Base-by-base conservation (phyloP, 2,888 invertebrate genomes). In the Cryptosula pallasiana region DNA sequence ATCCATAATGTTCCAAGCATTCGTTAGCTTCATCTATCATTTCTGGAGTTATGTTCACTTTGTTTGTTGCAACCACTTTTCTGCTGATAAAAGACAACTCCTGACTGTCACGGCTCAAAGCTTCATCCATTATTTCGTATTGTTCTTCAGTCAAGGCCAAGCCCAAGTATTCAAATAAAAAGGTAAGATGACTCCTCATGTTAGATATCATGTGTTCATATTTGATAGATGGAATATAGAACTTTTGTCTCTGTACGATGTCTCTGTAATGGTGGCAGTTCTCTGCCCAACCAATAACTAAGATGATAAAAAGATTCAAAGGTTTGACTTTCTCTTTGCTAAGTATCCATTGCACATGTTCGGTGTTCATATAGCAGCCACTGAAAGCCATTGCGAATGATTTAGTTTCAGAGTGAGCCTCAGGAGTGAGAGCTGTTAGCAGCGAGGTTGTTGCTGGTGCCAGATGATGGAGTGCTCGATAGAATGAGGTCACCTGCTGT, bases 401-500 rank as follows among this genome's bases (percentile, higher is more conserved):
- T n/a, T n/a, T n/a, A n/a, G n/a, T n/a, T n/a, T n/a, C n/a, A n/a
- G n/a, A n/a, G n/a, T n/a, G n/a, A n/a, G n/a, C n/a, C n/a, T n/a
- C n/a, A n/a, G n/a, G n/a, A n/a, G n/a, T n/a, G n/a, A n/a, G n/a
- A n/a, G n/a, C n/a, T n/a, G n/a, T n/a, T n/a, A n/a, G n/a, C n/a
- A n/a, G n/a, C n/a, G n/a, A n/a, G n/a, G n/a, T n/a, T n/a, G n/a
- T n/a, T n/a, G n/a, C n/a, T n/a, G n/a, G n/a, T n/a, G n/a, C n/a
- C n/a, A n/a, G n/a, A n/a, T n/a, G n/a, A n/a, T n/a, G n/a, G n/a
- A n/a, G n/a, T n/a, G n/a, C 13, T 13, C 27, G 20, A 27, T 63
- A 63, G 25, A 63, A n/a, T 63, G 63, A 63, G 27, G 63, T 13
- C 13, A 63, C 34, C n/a, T 63, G 63, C n/a, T 5, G 13, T 32